Percentiles rank a stretch among this genome's conserved stretches.
phyloP scores from a whole-genome alignment of 64 coral and sea anemone genomes.

The Porites australiensis region DNA sequence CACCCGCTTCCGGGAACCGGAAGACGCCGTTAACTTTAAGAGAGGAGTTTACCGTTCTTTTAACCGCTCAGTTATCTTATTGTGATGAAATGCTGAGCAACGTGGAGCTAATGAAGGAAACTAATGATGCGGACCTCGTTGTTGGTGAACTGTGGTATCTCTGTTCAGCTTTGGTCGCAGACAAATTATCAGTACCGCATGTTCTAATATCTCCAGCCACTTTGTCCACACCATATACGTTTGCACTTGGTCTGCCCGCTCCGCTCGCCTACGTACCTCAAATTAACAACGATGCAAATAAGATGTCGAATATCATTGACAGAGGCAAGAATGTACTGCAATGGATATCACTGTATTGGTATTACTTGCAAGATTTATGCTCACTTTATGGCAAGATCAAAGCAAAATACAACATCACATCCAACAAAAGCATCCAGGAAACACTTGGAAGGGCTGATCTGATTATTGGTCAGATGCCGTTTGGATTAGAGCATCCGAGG shows the following conservation, averaged over 20 bases:
- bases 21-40: background rate
- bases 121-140: constrained; percentile 2
- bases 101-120: constrained; percentile 3
- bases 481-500: constrained; percentile 6
- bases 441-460: constrained; percentile 33
- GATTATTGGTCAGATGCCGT: constrained; percentile 15
- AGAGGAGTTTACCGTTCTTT: background rate
- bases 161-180: constrained; percentile 25
- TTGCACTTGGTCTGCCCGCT: background rate
- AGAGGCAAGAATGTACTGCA: constrained; percentile 2
- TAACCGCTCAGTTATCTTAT: background rate
- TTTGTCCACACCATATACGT: background rate
- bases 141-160: constrained; percentile 34
- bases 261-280: background rate
- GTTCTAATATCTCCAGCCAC: background rate
- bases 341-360: background rate
- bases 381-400: constrained; percentile 4
- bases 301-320: constrained; percentile 7
- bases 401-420: constrained; percentile 28
- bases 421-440: constrained; percentile 32
- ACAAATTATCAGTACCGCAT: constrained; percentile 37
- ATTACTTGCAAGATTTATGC: background rate
- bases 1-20: background rate
- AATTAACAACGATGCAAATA: background rate
- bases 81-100: constrained; percentile 41